Evolutionary conservation across 2,888 invertebrate species (phyloP).

Genomic region (Sussaba pulchella): DNA sequence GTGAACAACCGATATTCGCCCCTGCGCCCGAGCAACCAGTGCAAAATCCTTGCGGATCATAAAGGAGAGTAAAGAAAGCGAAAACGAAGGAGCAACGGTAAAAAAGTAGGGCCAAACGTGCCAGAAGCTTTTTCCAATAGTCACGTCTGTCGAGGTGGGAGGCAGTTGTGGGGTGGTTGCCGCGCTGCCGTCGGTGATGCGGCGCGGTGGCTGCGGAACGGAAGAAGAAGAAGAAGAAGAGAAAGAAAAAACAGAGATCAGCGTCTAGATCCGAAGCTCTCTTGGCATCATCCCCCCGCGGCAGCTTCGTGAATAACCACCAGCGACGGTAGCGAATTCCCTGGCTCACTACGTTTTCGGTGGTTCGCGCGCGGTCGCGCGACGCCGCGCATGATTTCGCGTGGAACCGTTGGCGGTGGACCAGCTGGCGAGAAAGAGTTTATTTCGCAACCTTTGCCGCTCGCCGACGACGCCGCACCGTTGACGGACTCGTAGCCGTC

Average conservation of each 20-base stretch:
- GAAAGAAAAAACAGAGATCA: constrained; percentile 47
- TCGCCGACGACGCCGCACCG: constrained; percentile 55
- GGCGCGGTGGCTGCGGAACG: background rate
- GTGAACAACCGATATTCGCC: constrained; percentile 35
- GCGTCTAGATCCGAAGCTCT: constrained; percentile 39
- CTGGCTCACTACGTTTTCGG: constrained; percentile 32
- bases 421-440: constrained; percentile 82
- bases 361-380: constrained; percentile 70
- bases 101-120: constrained; percentile 48
- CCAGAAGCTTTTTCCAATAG: constrained; percentile 44
- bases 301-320: constrained; percentile 61
- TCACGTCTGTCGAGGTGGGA: constrained; percentile 23
- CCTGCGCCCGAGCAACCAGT: constrained; percentile 38
- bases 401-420: constrained; percentile 83
- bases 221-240: constrained; percentile 22
- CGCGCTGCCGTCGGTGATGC: background rate
- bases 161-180: constrained; percentile 21
- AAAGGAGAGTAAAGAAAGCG: constrained; percentile 9
- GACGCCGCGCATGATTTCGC: constrained; percentile 82
- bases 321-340: constrained; percentile 38
- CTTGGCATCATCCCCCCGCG: constrained; percentile 30
- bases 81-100: constrained; percentile 13
- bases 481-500: constrained; percentile 30
- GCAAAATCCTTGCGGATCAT: constrained; percentile 52
- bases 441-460: constrained; percentile 83